Evolutionary conservation across 1,140 invertebrate genomes (phyloP).

Genomic region (Drosophila albomicans): DNA sequence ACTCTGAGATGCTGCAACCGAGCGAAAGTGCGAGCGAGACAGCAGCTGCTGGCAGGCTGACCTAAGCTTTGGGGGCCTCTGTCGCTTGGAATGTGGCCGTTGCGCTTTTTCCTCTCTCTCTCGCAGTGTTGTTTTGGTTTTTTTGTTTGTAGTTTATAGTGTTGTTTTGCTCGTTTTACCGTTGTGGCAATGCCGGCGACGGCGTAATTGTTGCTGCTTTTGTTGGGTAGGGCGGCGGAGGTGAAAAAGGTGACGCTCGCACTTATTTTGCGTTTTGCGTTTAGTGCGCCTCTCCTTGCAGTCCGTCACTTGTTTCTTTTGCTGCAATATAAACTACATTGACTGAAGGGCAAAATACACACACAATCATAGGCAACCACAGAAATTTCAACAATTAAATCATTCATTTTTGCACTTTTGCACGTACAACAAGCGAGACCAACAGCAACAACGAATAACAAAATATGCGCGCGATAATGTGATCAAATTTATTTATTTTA

Average conservation of each 20-base stretch:
- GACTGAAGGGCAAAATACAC: slow-evolving; percentile 50
- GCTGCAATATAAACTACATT: slow-evolving; percentile 52
- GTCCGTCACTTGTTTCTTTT: slow-evolving; percentile 43
- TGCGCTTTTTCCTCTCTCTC: slow-evolving; percentile 2
- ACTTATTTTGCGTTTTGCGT: slow-evolving; percentile 24
- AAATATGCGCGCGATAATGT: not conserved
- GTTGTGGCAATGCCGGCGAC: slow-evolving; percentile 43
- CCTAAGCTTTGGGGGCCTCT: slow-evolving; percentile 45
- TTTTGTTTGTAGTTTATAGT: slow-evolving; percentile 8
- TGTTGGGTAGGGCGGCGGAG: not conserved
- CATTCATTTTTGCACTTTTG: slow-evolving; percentile 39
- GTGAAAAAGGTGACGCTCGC: slow-evolving; percentile 36
- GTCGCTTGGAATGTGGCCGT: slow-evolving; percentile 51
- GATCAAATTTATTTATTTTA: slow-evolving; percentile 21
- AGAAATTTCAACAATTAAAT: slow-evolving; percentile 56
- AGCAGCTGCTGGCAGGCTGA: slow-evolving; percentile 35
- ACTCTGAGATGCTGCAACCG: slow-evolving; percentile 12
- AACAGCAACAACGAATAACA: not conserved
- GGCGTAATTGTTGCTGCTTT: slow-evolving; percentile 28
- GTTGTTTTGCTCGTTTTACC: slow-evolving; percentile 25
- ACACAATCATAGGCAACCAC: slow-evolving; percentile 17
- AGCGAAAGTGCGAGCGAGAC: slow-evolving; percentile 17
- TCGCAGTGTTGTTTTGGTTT: slow-evolving; percentile 15
- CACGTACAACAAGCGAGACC: slow-evolving; percentile 11
- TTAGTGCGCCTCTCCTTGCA: slow-evolving; percentile 27